A percentile compares a stretch with the other conserved stretches of the same genome.
Evolutionary conservation across 64 coral and sea anemone genomes (phyloP).

Genomic region (Stichodactyla helianthus): DNA sequence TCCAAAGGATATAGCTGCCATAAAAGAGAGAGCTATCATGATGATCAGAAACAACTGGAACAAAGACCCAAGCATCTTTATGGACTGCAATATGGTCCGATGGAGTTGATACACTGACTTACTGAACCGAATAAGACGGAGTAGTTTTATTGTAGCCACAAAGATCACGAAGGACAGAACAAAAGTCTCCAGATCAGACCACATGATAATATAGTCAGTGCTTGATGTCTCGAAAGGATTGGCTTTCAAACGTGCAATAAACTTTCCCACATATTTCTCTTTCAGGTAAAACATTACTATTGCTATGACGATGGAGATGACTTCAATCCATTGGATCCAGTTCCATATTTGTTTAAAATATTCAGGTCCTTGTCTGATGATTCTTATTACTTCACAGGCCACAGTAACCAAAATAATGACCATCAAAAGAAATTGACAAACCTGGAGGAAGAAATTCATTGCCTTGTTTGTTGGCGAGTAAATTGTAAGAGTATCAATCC

Average conservation of each 20-base stretch:
- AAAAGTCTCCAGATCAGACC: conserved; percentile 56
- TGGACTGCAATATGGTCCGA: conserved; percentile 30
- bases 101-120: conserved; percentile 47
- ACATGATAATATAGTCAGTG: conserved; percentile 55
- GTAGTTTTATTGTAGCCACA: conserved; percentile 55
- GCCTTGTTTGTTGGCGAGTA: conserved; percentile 35
- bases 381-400: conserved; percentile 20
- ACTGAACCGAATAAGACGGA: conserved; percentile 63
- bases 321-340: conserved; percentile 46
- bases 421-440: conserved; percentile 79
- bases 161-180: conserved; percentile 68
- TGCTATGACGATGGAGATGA: conserved; percentile 28
- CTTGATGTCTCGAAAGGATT: conserved; percentile 72
- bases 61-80: conserved; percentile 23
- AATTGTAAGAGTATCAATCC: conserved; percentile 45
- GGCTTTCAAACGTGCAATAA: conserved; percentile 28
- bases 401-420: conserved; percentile 47
- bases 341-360: conserved; percentile 63
- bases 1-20: conserved; percentile 48
- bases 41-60: conserved; percentile 13
- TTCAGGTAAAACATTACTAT: conserved; percentile 57
- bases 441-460: conserved; percentile 27
- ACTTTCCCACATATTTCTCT: conserved; percentile 38
- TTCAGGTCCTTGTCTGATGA: conserved; percentile 33
- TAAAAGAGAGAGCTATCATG: conserved; percentile 37